phyloP scores from a whole-genome alignment of 2,797 vertebrate genomes.

The Acanthis flammea region DNA sequence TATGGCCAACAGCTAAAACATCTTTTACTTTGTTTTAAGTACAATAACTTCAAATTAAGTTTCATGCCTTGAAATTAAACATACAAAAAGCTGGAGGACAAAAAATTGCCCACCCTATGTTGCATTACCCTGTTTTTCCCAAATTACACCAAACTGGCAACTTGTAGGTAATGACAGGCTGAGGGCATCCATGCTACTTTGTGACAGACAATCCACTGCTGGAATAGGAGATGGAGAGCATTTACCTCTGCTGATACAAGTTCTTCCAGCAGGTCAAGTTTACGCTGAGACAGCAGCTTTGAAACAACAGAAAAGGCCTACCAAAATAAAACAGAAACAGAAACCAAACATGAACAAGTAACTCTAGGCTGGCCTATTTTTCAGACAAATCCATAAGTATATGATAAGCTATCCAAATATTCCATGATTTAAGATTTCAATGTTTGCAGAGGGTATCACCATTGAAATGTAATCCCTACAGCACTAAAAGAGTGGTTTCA shows the following conservation, averaged over 20 bases:
- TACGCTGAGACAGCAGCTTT: conserved; percentile 84
- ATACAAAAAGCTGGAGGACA: not conserved
- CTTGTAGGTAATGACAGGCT: not conserved
- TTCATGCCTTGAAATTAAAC: not conserved
- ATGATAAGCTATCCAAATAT: not conserved
- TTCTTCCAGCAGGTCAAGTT: conserved; percentile 88
- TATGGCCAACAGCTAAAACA: not conserved
- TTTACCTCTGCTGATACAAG: conserved; percentile 90
- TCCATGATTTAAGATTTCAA: not conserved
- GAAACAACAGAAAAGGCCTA: conserved; percentile 92
- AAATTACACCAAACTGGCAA: not conserved
- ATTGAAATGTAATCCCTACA: not conserved
- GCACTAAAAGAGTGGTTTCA: not conserved
- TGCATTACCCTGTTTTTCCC: accelerated
- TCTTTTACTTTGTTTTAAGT: not conserved
- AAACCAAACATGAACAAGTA: not conserved
- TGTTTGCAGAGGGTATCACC: not conserved
- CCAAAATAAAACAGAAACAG: not conserved
- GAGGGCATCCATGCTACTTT: not conserved
- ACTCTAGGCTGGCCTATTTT: not conserved
- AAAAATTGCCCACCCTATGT: not conserved
- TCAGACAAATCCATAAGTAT: not conserved
- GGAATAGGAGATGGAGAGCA: not conserved
- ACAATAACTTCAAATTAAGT: not conserved
- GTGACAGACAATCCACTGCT: not conserved